phyloP scores from a whole-genome alignment of 2,113 vertebrate genomes.

The Helogale parvula region DNA sequence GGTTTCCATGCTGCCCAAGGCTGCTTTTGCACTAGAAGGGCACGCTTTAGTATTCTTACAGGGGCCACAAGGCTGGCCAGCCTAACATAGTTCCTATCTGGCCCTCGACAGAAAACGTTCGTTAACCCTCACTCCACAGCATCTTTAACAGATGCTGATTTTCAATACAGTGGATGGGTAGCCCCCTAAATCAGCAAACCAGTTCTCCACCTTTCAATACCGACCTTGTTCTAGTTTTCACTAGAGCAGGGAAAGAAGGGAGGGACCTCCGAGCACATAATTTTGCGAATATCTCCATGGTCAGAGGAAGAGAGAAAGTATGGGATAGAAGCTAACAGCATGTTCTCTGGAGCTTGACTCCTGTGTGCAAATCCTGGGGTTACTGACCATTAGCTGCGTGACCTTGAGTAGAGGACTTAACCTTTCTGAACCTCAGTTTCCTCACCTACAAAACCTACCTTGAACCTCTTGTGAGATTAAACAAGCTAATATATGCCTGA shows the following conservation, averaged over 20 bases:
- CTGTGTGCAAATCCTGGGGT: not conserved
- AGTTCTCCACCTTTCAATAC: not conserved
- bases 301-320: not conserved
- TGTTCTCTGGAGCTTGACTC: not conserved
- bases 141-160: not conserved
- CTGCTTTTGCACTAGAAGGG: not conserved
- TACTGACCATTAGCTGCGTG: not conserved
- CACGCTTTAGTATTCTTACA: not conserved
- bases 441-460: not conserved
- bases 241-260: not conserved
- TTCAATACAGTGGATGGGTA: not conserved
- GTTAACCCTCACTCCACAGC: not conserved
- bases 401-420: not conserved
- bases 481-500: not conserved
- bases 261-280: not conserved
- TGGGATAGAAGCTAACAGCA: not conserved
- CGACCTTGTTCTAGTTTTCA: not conserved
- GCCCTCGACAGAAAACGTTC: not conserved
- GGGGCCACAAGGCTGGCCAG: not conserved
- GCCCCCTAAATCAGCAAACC: not conserved
- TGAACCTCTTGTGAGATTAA: not conserved
- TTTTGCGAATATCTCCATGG: not conserved
- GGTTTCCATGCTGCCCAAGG: accelerated
- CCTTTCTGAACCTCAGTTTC: not conserved
- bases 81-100: not conserved